Evolutionary conservation across 2,888 invertebrate genomes (phyloP), one percentile per base, ranked within the genome.

Genomic region (Acheta domesticus): DNA sequence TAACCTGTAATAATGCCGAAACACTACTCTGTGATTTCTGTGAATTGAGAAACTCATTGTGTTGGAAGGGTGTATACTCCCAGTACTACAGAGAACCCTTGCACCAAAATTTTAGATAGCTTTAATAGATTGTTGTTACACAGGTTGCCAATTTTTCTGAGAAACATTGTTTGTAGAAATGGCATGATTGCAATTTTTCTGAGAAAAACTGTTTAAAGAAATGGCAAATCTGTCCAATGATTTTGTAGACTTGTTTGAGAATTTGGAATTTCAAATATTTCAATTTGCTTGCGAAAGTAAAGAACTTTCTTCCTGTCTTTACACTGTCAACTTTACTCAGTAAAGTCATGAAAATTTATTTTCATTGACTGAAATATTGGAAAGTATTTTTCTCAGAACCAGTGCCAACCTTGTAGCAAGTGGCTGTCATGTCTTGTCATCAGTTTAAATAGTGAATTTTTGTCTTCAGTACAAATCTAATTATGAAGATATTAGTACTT

Each of bases 61-160:
- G n/a, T 62, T 62, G 62, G 62, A 62, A 62, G 62, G 62, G 62
- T 62, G 62, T 62, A 62, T 62, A 62, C 36, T 36, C 36, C 36
- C 62, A 62, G 62, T 62, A 62, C 62, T 62, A 62, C 62, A 62
- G n/a, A 62, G n/a, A n/a, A 62, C 62, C 62, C 62, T 62, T 62
- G 62, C 62, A 62, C 62, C 62, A 62, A 62, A 36, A 62, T n/a
- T n/a, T 62, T 62, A 62, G 62, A n/a, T n/a, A 62, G 62, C n/a
- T 62, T 62, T 62, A 62, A 62, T 62, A 62, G 14, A n/a, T 62
- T 62, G 62, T 62, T 62, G 12, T 62, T 14, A 36, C 36, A 36
- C 8, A 62, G 62, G 62, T 62, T 62, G 62, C 62, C 62, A 19
- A 62, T 62, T 14, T 62, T 62, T 62, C 62, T 62, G n/a, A 62